Evolutionary conservation across 2,113 vertebrate genomes (phyloP).

Genomic region (Hyperopisus bebe): DNA sequence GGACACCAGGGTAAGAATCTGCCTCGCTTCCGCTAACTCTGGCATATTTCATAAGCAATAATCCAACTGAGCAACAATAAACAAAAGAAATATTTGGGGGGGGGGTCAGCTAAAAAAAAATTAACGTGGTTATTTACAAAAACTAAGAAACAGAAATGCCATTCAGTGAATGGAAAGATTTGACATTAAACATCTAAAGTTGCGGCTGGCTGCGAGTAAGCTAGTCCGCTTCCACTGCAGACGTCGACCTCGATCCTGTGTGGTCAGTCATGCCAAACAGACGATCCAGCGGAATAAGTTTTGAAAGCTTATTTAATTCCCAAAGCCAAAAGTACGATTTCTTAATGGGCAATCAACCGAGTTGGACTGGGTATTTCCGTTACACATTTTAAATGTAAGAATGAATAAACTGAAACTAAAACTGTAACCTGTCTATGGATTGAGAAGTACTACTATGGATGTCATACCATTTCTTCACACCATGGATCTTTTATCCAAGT

Average conservation of each 20-base stretch:
- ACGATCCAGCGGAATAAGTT: neutral
- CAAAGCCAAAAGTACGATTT: slow-evolving; percentile 9
- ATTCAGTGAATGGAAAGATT: slow-evolving; percentile 15
- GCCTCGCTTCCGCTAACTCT: neutral
- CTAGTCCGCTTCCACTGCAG: slow-evolving; percentile 9
- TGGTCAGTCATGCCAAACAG: neutral
- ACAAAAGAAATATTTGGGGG: neutral
- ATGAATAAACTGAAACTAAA: neutral
- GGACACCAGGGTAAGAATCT: neutral
- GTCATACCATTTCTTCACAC: neutral
- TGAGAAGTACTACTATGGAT: neutral
- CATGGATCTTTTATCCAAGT: neutral
- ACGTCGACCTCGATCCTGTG: neutral
- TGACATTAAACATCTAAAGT: slow-evolving; percentile 46
- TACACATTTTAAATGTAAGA: neutral
- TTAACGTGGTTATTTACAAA: neutral
- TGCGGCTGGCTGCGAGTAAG: slow-evolving; percentile 42
- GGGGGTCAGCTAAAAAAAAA: neutral
- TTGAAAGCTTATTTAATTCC: neutral
- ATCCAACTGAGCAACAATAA: neutral
- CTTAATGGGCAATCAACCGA: neutral
- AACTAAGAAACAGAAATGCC: neutral
- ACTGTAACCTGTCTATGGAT: neutral
- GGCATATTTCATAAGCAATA: neutral
- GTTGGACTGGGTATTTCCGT: neutral